A percentile compares a stretch with the other conserved stretches of the same genome.
These are phyloP conservation scores for Phoxinus dragarum DNA, from an alignment of 2,797 vertebrate genomes.

Conservation along the genomic window DNA sequence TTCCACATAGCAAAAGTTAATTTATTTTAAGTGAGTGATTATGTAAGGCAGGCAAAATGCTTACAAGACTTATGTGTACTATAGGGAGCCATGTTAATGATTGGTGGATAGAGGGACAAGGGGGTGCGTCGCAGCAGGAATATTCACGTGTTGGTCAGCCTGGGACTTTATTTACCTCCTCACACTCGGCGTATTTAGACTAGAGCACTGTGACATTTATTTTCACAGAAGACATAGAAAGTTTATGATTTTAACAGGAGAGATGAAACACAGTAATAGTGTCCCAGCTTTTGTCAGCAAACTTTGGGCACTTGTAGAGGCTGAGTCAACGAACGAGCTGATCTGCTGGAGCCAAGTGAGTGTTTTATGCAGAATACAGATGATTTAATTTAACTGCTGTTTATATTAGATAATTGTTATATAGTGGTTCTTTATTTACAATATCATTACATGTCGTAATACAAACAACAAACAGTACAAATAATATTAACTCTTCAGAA, in stretches of 20 bases:
- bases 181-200: neutral
- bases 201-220: neutral
- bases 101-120: neutral
- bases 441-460: neutral
- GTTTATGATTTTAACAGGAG: neutral
- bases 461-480: neutral
- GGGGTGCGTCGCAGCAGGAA: neutral
- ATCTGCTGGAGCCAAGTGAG: constrained; percentile 64
- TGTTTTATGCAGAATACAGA: neutral
- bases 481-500: neutral
- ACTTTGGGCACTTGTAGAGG: constrained; percentile 63
- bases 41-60: neutral
- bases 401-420: neutral
- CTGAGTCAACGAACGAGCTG: constrained; percentile 54
- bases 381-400: neutral
- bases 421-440: neutral
- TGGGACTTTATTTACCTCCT: constrained; percentile 15
- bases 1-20: neutral
- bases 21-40: neutral
- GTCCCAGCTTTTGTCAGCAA: constrained; percentile 63
- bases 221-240: neutral
- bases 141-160: neutral
- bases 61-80: neutral
- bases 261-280: constrained; percentile 57
- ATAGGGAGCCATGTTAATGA: neutral